Percentiles rank a stretch among this genome's conserved stretches.
These are phyloP conservation scores for Copidosoma floridanum DNA, from an alignment of 1,140 invertebrate genomes.

Conservation along the genomic window DNA sequence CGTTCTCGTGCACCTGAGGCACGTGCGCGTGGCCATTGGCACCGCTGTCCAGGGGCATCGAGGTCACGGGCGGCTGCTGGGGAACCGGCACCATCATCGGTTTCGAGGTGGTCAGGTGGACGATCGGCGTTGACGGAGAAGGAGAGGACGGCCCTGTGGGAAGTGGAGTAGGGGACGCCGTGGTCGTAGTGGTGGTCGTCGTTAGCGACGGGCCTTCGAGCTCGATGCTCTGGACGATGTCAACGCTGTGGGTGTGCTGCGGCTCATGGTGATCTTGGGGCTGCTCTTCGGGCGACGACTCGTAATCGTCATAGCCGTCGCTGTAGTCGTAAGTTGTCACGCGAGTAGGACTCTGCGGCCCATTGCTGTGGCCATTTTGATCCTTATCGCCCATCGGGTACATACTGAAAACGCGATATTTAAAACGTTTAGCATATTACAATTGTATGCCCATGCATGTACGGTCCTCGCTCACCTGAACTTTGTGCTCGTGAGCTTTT, in stretches of 20 bases:
- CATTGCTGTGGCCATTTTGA: constrained; percentile 30
- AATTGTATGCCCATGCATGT: too few relatives aligned
- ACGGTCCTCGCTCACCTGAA: neutral
- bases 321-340: constrained; percentile 14
- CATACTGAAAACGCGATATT: neutral
- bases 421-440: neutral
- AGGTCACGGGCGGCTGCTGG: constrained; percentile 33
- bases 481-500: constrained; percentile 31
- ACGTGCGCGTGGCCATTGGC: constrained; percentile 1
- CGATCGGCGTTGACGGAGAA: neutral
- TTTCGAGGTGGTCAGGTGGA: constrained; percentile 5
- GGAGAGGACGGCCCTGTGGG: constrained; percentile 5
- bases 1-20: constrained; percentile 29
- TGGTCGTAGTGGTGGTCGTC: constrained; percentile 1
- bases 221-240: neutral
- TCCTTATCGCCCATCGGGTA: constrained; percentile 17
- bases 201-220: constrained; percentile 1
- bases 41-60: constrained; percentile 39
- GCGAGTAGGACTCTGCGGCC: constrained; percentile 23
- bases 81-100: neutral
- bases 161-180: neutral
- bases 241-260: neutral
- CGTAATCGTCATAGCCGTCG: constrained; percentile 46
- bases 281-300: constrained; percentile 24
- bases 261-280: neutral